Base-by-base conservation (phyloP, 2,888 invertebrate species). In the Noctua janthina region DNA sequence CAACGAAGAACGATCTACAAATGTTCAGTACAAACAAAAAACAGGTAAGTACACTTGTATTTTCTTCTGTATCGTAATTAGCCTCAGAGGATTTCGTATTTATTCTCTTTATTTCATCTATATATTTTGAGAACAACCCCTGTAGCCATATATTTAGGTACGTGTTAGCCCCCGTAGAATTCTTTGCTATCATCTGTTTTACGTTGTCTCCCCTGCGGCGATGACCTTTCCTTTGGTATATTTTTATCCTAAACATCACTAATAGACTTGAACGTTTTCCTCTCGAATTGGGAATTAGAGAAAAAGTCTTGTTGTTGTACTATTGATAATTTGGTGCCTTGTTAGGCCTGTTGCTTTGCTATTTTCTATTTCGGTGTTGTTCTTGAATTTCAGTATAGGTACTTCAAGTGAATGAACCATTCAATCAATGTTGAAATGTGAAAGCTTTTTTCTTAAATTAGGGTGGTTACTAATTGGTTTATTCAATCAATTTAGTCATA, bases 131-230 rank as follows among this genome's bases (percentile, higher is more conserved):
- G n/a, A 81, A 20, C 6, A 79, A 46, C 35, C 84, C 85, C 69
- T 56, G 68, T 66, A 74, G 88, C 71, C 43, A 59, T 78, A 73
- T 76, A 76, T 80, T 79, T 54, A 72, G 80, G 74, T 54, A 80
- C 85, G 74, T 87, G 82, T 85, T 81, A 74, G 70, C 74, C 82
- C 67, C 79, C 54, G 81, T 85, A 85, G 82, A 78, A 81, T 85
- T 83, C 87, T 87, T 88, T 87, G 82, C 86, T 79, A 78, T 88
- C 90, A 81, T 89, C 87, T 90, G 70, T 87, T 76, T 76, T 90
- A 84, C 86, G 89, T 88, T 89, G 91, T 90, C 87, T 91, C 86
- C 90, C 91, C 80, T 78, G 80, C 78, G 89, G 89, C 87, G 84
- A 84, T 84, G 87, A 84, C 87, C 89, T 88, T 87, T 87, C 84